phyloP scores from a whole-genome alignment of 35 echinoderm and acorn worm genomes.

The Stichopus chloronotus region DNA sequence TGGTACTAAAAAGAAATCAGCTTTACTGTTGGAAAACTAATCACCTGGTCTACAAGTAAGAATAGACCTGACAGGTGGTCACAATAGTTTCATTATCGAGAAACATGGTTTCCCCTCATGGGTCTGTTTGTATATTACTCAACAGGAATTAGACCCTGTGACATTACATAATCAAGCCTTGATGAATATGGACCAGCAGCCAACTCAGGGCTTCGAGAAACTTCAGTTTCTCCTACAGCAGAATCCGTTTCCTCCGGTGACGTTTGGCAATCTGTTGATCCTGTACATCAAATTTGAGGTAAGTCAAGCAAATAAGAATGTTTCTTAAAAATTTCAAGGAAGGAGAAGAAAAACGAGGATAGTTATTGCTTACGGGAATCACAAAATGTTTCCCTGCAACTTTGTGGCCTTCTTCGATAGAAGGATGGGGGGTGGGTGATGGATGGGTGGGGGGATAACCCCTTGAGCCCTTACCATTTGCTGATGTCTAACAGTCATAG shows the following conservation, averaged over 20 bases:
- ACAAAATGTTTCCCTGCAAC: background rate
- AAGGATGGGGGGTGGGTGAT: background rate
- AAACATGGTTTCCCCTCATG: no score
- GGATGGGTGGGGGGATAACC: no score
- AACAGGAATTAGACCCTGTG: conserved; percentile 92
- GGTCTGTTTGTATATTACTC: background rate
- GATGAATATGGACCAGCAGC: conserved; percentile 95
- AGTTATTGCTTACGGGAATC: background rate
- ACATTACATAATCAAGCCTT: conserved; percentile 96
- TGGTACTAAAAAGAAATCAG: no score
- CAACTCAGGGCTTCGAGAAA: conserved; percentile 99
- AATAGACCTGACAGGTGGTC: no score
- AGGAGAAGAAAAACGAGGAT: background rate
- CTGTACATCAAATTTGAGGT: conserved; percentile 99
- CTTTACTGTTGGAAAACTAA: no score
- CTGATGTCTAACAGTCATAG: no score
- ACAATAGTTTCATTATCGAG: no score
- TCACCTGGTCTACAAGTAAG: no score
- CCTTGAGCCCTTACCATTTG: no score
- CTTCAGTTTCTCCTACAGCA: conserved; percentile 96
- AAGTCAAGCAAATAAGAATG: background rate
- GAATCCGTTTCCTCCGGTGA: conserved; percentile 97
- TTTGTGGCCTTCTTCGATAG: background rate
- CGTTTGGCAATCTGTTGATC: conserved; percentile 93
- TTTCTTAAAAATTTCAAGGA: background rate